Base-by-base conservation (phyloP, 2,888 invertebrate species). In the Drosophila birchii region DNA sequence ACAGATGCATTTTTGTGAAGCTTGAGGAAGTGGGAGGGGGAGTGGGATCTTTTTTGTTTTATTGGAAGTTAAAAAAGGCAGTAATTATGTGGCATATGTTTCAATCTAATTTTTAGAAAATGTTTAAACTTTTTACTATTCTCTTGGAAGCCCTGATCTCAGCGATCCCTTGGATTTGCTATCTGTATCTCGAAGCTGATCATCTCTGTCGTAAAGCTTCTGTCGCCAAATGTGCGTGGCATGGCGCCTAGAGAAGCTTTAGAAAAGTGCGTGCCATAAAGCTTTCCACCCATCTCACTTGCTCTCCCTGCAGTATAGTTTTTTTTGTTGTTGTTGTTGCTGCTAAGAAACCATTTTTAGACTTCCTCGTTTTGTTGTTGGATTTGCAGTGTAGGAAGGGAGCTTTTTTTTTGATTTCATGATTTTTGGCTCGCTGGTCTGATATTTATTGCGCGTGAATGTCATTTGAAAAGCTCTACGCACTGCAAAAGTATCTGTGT, bases 401-500 rank as follows among this genome's bases (percentile, higher is more conserved):
- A 86, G 86, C 82, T 85, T 83, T 87, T 83, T 87, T 86, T 76
- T 75, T 71, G 69, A 67, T 61, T 70, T 58, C 39, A 57, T 53
- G 38, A 39, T 45, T 53, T 75, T 74, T 72, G 32, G 41, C 60
- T 47, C 18, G 60, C 23, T 44, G 49, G 34, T 63, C 53, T 60
- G 45, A 66, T 86, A 76, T 82, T 84, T 78, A 78, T 71, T 88
- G 89, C 86, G 80, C 86, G 86, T 86, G 86, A 89, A 86, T 86
- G 86, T 88, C 86, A 86, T 86, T 86, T 89, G 72, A 81, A 85
- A 86, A 89, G 86, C 86, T 89, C 78, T 68, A 63, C 64, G 53
- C 71, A 71, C 80, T 83, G 88, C 82, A 81, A 87, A 76, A 56
- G 76, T 29, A 29, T 70, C 66, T 18, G 0, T 29, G 45, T 58